These are phyloP conservation scores for Sarcophaga variegata DNA, from an alignment of 2,888 invertebrate genomes.

Conservation along the genomic window DNA sequence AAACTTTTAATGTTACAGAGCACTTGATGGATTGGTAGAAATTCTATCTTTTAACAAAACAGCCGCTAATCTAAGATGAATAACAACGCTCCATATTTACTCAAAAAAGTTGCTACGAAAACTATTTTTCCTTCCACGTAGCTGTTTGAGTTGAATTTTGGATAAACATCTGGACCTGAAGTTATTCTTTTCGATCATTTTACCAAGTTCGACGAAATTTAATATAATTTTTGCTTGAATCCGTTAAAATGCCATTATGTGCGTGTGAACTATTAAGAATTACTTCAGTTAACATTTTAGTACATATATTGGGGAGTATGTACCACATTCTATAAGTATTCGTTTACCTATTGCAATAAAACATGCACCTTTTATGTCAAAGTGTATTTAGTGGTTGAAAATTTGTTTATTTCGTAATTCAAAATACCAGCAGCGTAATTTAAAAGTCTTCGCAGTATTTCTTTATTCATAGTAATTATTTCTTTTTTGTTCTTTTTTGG, in stretches of 20 bases:
- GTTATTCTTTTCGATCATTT: no score
- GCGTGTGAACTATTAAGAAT: constrained; percentile 3
- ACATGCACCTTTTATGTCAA: constrained; percentile 53
- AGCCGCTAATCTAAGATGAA: no score
- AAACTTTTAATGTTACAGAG: no score
- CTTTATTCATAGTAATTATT: no score
- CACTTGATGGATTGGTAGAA: background rate
- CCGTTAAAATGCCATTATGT: constrained; percentile 16
- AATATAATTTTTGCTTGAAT: background rate
- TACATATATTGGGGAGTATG: constrained; percentile 23
- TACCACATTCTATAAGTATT: constrained; percentile 19
- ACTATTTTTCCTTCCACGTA: no score
- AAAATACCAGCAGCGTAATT: constrained; percentile 22
- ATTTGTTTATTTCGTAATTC: constrained; percentile 47
- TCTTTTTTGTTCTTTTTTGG: no score
- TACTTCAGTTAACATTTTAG: background rate
- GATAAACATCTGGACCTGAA: no score
- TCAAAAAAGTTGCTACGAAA: no score
- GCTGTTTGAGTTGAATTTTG: no score
- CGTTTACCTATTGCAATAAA: constrained; percentile 47
- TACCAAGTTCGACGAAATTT: no score
- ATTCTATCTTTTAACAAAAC: background rate
- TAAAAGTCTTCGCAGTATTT: no score
- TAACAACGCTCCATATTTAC: no score
- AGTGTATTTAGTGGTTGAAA: constrained; percentile 47